Base-by-base conservation (phyloP, 2,113 vertebrate genomes). In the Miniopterus natalensis region DNA sequence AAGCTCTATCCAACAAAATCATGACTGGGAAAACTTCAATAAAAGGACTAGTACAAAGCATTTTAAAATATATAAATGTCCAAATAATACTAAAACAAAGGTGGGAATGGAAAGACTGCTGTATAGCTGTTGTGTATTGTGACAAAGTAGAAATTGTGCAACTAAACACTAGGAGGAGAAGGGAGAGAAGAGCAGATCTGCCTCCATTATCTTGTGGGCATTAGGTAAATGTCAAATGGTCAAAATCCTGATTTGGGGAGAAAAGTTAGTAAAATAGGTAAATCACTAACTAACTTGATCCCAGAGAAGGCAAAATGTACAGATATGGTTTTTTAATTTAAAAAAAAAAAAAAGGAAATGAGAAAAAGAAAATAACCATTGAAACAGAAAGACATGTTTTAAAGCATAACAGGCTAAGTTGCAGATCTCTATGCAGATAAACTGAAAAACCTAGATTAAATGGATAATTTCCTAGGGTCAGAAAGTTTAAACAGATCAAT, bases 401-500 rank as follows among this genome's bases (percentile, higher is more conserved):
- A 36, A 83, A 53, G 18, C 27, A 4, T 47, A 36, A 94, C 15
- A 95, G 47, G 77, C 42, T 83, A 66, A 74, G 27, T 63, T 59
- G 10, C 3, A 87, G 29, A 80, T 12, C 8, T 94, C 31, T 61
- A 36, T 83, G 49, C 17, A 89, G 92, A 90, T 61, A 90, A 83
- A 80, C 63, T 79, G 0, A 78, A 87, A 92, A 66, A 75, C 29
- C 13, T 61, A 70, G 36, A 71, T 40, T 31, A 92, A 75, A 74
- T 86, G 12, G 27, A 51, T n/a, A 77, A 70, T 25, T 89, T 85
- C 17, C 71, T 57, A 57, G 47, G 10, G 5, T 74, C 71, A 90
- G n/a, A 88, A 92, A 85, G 42, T 31, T 88, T 89, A 74, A 74
- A 84, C 18, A 80, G 29, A 73, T 6, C 51, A 93, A 71, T 71